phyloP scores from a whole-genome alignment of 2,888 invertebrate species.

The Polydrusus pterygomalis region DNA sequence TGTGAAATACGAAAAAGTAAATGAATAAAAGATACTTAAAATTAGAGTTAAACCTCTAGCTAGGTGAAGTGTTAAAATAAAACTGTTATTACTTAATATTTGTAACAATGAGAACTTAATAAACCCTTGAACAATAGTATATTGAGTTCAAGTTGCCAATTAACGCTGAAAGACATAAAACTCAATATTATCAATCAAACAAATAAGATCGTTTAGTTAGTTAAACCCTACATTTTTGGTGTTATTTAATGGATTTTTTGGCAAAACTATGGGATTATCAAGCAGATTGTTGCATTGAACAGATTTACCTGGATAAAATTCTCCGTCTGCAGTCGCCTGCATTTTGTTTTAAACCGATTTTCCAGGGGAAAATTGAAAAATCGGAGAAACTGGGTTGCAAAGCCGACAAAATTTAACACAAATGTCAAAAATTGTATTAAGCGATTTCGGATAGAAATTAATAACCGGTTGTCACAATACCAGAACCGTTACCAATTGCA shows the following conservation, averaged over 20 bases:
- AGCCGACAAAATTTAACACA: conserved; percentile 24
- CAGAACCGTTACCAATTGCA: background rate
- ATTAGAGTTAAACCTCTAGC: background rate
- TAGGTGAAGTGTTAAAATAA: no score
- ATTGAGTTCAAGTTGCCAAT: no score
- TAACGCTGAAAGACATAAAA: no score
- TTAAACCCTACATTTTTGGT: background rate
- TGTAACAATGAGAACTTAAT: no score
- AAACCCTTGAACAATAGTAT: no score
- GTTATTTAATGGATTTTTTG: background rate
- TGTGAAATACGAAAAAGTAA: conserved; percentile 37
- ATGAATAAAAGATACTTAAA: background rate
- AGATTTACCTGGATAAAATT: conserved; percentile 56
- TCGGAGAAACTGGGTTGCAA: conserved; percentile 9
- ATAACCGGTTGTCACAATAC: background rate
- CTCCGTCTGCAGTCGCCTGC: conserved; percentile 55
- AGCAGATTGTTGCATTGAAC: background rate
- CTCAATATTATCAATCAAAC: no score
- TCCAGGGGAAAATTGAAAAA: conserved; percentile 3
- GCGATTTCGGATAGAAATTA: background rate
- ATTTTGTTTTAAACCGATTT: conserved; percentile 34
- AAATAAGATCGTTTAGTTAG: no score
- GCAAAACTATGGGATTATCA: background rate
- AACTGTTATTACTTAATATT: no score
- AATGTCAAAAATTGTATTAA: conserved; percentile 12